These are phyloP conservation scores for Zaprionus nigranus DNA, from an alignment of 1,140 invertebrate genomes.

Conservation along the genomic window DNA sequence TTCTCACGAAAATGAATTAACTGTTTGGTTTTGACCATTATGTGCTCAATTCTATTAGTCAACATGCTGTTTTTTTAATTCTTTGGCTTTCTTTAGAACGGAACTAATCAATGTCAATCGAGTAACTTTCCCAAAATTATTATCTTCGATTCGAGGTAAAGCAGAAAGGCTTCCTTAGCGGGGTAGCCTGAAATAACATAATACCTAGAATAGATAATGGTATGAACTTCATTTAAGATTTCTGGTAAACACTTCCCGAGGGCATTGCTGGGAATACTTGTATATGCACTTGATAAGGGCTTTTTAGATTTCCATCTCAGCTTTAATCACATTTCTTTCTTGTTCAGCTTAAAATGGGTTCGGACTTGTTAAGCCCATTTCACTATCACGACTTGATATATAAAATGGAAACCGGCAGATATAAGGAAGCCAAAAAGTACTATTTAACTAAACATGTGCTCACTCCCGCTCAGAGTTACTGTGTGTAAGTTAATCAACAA, in stretches of 20 bases:
- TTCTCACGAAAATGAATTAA: background rate
- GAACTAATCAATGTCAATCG: background rate
- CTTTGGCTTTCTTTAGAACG: background rate
- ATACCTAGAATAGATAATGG: background rate
- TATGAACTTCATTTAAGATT: background rate
- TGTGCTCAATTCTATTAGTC: conserved; percentile 5
- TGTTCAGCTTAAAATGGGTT: background rate
- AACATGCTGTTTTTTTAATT: background rate
- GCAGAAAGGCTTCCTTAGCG: background rate
- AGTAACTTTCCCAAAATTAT: background rate
- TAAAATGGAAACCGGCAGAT: conserved; percentile 49
- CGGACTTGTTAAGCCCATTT: conserved; percentile 11
- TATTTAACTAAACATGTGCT: conserved; percentile 12
- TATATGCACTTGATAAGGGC: background rate
- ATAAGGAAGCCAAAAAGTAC: conserved; percentile 30
- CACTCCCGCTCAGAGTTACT: conserved; percentile 42
- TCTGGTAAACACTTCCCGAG: background rate
- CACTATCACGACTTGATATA: conserved; percentile 50
- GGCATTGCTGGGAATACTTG: background rate
- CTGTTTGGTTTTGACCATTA: background rate
- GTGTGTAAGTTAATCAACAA: conserved; percentile 37
- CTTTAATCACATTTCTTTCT: background rate
- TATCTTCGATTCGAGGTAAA: background rate
- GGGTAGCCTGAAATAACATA: background rate
- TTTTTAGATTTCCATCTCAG: background rate